Evolutionary conservation across 1,140 invertebrate species (phyloP).

Genomic region (Teleopsis dalmanni): DNA sequence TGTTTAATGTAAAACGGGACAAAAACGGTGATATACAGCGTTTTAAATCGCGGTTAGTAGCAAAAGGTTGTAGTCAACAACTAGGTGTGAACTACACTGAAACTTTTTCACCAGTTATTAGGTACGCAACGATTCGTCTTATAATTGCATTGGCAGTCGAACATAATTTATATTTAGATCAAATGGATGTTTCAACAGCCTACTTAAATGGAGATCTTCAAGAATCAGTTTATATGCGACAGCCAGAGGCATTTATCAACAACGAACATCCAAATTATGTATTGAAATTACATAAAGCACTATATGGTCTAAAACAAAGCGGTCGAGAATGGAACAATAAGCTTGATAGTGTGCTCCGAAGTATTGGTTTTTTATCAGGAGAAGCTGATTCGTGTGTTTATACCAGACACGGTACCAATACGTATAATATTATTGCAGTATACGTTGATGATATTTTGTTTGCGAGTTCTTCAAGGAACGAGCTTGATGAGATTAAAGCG

Average conservation of each 20-base stretch:
- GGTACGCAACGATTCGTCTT: slow-evolving; percentile 25
- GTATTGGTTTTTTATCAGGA: slow-evolving; percentile 20
- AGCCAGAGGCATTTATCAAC: slow-evolving; percentile 1
- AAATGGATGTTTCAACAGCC: slow-evolving; percentile 9
- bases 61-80: slow-evolving; percentile 28
- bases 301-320: slow-evolving; percentile 30
- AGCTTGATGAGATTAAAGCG: neutral
- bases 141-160: slow-evolving; percentile 20
- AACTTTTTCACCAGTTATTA: slow-evolving; percentile 33
- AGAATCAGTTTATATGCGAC: slow-evolving; percentile 13
- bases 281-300: slow-evolving; percentile 24
- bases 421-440: slow-evolving; percentile 2
- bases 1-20: slow-evolving; percentile 21
- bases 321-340: slow-evolving; percentile 23
- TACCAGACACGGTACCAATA: neutral
- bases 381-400: slow-evolving; percentile 23
- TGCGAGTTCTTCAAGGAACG: slow-evolving; percentile 1
- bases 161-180: slow-evolving; percentile 6
- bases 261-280: slow-evolving; percentile 17
- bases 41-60: slow-evolving; percentile 42
- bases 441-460: slow-evolving; percentile 10
- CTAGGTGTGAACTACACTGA: slow-evolving; percentile 37
- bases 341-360: slow-evolving; percentile 22
- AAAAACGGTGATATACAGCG: slow-evolving; percentile 10
- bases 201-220: slow-evolving; percentile 10